Evolutionary conservation across 2,797 vertebrate species (phyloP).

Genomic region (Melanotaenia parkinsoni): DNA sequence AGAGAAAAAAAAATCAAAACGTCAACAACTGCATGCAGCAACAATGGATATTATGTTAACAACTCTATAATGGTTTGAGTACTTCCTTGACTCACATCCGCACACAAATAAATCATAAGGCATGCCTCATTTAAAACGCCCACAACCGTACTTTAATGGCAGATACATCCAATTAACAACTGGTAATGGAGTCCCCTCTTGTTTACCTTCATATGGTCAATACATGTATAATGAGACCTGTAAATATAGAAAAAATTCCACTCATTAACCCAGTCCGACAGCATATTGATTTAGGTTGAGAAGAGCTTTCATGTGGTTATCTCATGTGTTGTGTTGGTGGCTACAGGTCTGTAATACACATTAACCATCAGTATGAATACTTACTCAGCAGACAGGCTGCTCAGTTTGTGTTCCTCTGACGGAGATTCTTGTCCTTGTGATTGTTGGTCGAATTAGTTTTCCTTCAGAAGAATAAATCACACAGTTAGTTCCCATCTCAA

Average conservation of each 20-base stretch:
- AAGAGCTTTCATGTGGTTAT: conserved; percentile 5
- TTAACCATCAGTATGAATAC: conserved; percentile 60
- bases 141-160: conserved; percentile 63
- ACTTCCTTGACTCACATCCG: conserved; percentile 80
- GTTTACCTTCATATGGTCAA: conserved; percentile 84
- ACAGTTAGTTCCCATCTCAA: conserved; percentile 29
- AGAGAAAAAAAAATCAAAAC: conserved; percentile 61
- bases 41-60: conserved; percentile 87
- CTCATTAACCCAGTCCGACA: conserved; percentile 9
- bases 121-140: conserved; percentile 88
- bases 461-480: conserved; percentile 73
- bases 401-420: conserved; percentile 99
- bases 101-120: conserved; percentile 92
- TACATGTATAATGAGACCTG: conserved; percentile 78
- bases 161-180: conserved; percentile 71
- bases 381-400: conserved; percentile 74
- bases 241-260: conserved; percentile 37
- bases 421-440: conserved; percentile 99
- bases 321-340: conserved; percentile 14
- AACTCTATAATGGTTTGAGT: conserved; percentile 85
- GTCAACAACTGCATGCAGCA: conserved; percentile 94
- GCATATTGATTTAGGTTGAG: neutral
- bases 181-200: conserved; percentile 60
- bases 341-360: conserved; percentile 31
- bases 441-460: conserved; percentile 99